Evolutionary conservation across 2,113 vertebrate species (phyloP).

Genomic region (Sinocyclocheilus maitianheensis): DNA sequence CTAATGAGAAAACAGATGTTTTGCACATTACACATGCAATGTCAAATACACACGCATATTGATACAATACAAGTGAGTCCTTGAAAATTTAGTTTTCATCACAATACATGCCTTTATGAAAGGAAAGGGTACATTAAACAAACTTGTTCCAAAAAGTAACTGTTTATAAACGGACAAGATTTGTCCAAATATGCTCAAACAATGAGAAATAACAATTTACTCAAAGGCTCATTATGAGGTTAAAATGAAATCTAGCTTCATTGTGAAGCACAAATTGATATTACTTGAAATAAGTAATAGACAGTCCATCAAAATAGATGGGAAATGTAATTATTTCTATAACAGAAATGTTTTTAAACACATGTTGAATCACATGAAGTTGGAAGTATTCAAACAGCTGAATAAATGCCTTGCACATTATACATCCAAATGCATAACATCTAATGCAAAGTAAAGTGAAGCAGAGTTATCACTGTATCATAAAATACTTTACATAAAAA

Average conservation of each 20-base stretch:
- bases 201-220: neutral
- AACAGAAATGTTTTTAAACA: neutral
- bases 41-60: neutral
- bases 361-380: neutral
- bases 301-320: neutral
- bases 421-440: neutral
- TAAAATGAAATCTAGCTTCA: neutral
- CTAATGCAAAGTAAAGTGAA: neutral
- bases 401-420: neutral
- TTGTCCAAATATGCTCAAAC: slow-evolving; percentile 47
- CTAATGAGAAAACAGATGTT: neutral
- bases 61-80: slow-evolving; percentile 4
- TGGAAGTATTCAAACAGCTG: neutral
- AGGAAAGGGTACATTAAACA: neutral
- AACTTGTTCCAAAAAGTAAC: neutral
- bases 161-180: neutral
- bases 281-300: no score
- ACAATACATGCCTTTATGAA: slow-evolving; percentile 10
- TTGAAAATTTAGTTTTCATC: neutral
- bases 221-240: neutral
- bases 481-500: neutral
- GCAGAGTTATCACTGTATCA: neutral
- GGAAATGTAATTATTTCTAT: slow-evolving; percentile 12
- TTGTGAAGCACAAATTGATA: neutral
- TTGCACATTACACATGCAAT: slow-evolving; percentile 3